Evolutionary conservation across 2,888 invertebrate species (phyloP).

Genomic region (Cephus runcator): DNA sequence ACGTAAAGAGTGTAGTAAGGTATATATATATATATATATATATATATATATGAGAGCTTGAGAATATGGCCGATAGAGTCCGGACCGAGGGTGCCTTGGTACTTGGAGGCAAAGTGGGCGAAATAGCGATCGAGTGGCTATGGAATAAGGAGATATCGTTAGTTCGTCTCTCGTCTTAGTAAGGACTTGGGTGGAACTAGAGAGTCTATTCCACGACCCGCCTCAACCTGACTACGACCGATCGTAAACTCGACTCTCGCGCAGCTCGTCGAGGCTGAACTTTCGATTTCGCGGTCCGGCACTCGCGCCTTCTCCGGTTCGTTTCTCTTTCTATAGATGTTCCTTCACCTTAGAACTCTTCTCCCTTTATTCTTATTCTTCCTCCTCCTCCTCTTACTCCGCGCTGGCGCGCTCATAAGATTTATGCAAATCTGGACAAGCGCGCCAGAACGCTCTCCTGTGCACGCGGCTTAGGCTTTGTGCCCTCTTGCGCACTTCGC

Average conservation of each 20-base stretch:
- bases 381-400: not conserved
- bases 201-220: not conserved
- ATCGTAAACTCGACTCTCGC: not conserved
- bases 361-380: not conserved
- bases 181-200: not conserved
- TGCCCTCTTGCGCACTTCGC: slow-evolving; percentile 11
- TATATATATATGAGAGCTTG: not conserved
- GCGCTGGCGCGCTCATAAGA: slow-evolving; percentile 31
- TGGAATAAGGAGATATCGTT: slow-evolving; percentile 2
- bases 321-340: slow-evolving; percentile 27
- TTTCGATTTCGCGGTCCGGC: slow-evolving; percentile 53
- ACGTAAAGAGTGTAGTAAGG: not conserved
- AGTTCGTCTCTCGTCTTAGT: not conserved
- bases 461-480: slow-evolving; percentile 4
- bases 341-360: not conserved
- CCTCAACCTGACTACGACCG: not conserved
- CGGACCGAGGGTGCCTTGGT: not conserved
- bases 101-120: slow-evolving; percentile 1
- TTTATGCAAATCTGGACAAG: slow-evolving; percentile 54
- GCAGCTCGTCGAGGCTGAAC: slow-evolving; percentile 39
- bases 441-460: slow-evolving; percentile 27
- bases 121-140: not conserved
- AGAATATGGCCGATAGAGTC: not conserved
- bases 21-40: not conserved
- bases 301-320: slow-evolving; percentile 32